Evolutionary conservation across 2,797 vertebrate genomes (phyloP).

Genomic region (Diplodus sargus): DNA sequence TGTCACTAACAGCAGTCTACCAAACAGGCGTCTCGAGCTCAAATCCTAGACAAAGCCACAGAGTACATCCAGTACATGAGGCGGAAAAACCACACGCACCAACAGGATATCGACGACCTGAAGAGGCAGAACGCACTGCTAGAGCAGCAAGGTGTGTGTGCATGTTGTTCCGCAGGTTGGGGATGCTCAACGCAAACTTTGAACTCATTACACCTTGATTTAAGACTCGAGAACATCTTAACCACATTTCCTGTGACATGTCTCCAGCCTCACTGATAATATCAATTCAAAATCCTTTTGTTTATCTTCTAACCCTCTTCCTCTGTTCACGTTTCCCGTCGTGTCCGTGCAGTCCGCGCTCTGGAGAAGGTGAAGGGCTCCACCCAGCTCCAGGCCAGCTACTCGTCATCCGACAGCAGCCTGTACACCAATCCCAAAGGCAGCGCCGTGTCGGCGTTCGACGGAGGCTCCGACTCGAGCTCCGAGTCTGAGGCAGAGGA

Average conservation of each 20-base stretch:
- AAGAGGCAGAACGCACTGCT: constrained; percentile 97
- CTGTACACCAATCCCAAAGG: constrained; percentile 99
- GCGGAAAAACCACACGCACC: constrained; percentile 99
- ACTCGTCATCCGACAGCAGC: constrained; percentile 95
- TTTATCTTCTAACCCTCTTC: background rate
- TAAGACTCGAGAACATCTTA: background rate
- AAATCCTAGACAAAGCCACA: constrained; percentile 99
- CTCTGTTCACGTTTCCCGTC: background rate
- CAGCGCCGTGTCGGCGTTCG: constrained; percentile 97
- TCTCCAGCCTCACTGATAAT: background rate
- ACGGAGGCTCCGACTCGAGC: constrained; percentile 97
- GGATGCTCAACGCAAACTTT: background rate
- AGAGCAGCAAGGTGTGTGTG: constrained; percentile 94
- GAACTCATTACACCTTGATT: background rate
- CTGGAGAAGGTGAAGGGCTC: constrained; percentile 98
- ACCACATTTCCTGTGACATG: background rate
- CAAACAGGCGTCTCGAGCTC: constrained; percentile 98
- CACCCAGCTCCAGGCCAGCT: constrained; percentile 94
- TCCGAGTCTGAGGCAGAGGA: constrained; percentile 95
- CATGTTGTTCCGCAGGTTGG: background rate
- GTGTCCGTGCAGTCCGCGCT: constrained; percentile 88
- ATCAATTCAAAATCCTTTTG: background rate
- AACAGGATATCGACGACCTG: constrained; percentile 99
- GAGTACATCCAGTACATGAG: constrained; percentile 99
- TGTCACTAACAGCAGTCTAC: constrained; percentile 87